Evolutionary conservation across 2,888 invertebrate species (phyloP).

Genomic region (Pharmacophagus antenor): DNA sequence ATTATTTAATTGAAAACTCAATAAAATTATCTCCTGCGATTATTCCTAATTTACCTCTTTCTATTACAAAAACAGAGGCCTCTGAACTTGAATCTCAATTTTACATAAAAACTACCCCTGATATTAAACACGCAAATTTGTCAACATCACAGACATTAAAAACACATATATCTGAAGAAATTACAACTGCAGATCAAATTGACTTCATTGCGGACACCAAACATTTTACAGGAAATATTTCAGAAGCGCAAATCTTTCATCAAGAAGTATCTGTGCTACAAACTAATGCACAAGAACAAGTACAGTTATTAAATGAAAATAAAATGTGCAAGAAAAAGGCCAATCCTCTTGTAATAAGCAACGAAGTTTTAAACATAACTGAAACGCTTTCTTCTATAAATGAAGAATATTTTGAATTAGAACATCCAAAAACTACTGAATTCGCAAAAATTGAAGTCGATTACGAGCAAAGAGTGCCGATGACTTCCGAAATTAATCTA

Average conservation of each 20-base stretch:
- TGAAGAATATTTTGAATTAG: constrained; percentile 69
- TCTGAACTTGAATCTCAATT: constrained; percentile 84
- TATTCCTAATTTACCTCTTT: constrained; percentile 82
- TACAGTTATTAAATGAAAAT: constrained; percentile 74
- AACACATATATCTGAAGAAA: constrained; percentile 64
- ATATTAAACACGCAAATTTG: constrained; percentile 44
- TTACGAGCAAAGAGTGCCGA: constrained; percentile 74
- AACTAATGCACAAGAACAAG: constrained; percentile 74
- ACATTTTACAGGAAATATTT: constrained; percentile 50
- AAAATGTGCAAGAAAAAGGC: constrained; percentile 79
- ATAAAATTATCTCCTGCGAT: constrained; percentile 70
- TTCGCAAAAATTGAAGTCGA: constrained; percentile 78
- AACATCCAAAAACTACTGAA: constrained; percentile 56
- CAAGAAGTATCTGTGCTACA: constrained; percentile 66
- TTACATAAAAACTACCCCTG: constrained; percentile 49
- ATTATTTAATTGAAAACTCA: constrained; percentile 48
- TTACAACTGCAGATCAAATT: constrained; percentile 67
- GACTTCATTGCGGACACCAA: constrained; percentile 46
- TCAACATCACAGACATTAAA: constrained; percentile 61
- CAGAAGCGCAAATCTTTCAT: constrained; percentile 55
- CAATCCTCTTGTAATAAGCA: constrained; percentile 76
- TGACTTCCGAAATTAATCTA: constrained; percentile 69
- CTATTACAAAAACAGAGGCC: constrained; percentile 82
- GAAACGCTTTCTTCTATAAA: constrained; percentile 74
- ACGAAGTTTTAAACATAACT: constrained; percentile 82